Base-by-base conservation (phyloP, 2,113 vertebrate species). In the Australoheros scitulus region DNA sequence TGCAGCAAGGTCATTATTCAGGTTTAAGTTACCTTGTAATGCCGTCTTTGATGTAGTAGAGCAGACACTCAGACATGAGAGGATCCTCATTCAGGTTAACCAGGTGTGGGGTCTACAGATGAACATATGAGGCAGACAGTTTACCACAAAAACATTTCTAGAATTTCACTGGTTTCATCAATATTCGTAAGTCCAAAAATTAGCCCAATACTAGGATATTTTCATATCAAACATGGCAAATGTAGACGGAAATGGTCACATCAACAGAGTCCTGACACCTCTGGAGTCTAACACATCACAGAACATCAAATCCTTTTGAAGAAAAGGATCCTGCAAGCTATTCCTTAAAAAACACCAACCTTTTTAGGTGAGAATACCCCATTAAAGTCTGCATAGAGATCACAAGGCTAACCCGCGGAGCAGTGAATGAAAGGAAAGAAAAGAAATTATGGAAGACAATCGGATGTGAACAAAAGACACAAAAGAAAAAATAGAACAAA, bases 31-130 rank as follows among this genome's bases (percentile, higher is more conserved):
- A 99, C 98, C 98, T 98, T 70, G 98, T 99, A 82, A 99, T 97
- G 22, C 98, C 98, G 55, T 99, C 98, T 96, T 99, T 99, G 95
- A 99, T 99, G 94, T 99, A 99, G 93, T 99, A 99, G 59, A 99
- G 97, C 82, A 99, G 96, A 94, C 98, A 99, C 90, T 99, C 98
- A 0, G 98, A 99, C 98, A 99, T 99, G 63, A 99, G 96, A 5
- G 98, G 98, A 91, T 99, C 98, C 93, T 99, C 98, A 34, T 99
- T 99, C 89, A 99, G 96, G 93, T 99, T 99, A 79, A 99, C 98
- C 78, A 99, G 96, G 91, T 99, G 98, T 86, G 98, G 98, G 36
- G 98, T 99, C 98, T 99, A 93, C 84, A 89, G 72, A 77, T 47
- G 59, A 88, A 81, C 57, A 78, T 17, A n/a, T 58, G 22, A 59